Evolutionary conservation across 1,140 invertebrate species (phyloP), one percentile per base, ranked within the genome.

Genomic region (Atopsyche davidsoni): DNA sequence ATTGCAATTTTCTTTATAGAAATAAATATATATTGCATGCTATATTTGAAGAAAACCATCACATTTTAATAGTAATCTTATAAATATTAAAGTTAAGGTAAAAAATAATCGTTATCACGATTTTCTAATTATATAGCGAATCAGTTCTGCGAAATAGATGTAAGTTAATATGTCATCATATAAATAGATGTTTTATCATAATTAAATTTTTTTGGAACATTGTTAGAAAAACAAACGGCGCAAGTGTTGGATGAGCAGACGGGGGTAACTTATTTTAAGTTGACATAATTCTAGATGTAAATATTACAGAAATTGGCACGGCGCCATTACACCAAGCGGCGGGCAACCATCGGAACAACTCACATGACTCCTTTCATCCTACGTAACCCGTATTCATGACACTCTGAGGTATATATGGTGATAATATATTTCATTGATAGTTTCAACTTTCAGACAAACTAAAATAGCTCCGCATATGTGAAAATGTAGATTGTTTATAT

Each of bases 281-380:
- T 56, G 54, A 56, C 54, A 56, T 56, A 49, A 56, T 56, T 56
- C 48, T 47, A 48, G 39, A 51, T 51, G 54, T 42, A 50, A 51
- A 46, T 50, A 35, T 51, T 46, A 50, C 28, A 40, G 47, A 19
- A 51, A 39, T 52, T 56, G 54, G 54, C 54, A 11, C 7, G n/a
- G 10, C 28, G 54, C 54, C 54, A 56, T 39, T 18, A 34, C 25
- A 51, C 18, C 10, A 47, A 47, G 45, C 22, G 16, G 36, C 4
- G 17, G 16, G 36, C 36, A 45, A 40, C n/a, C n/a, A 28, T 17
- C 22, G 16, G 22, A 22, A 25, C 13, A 44, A 31, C 17, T 25
- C 11, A 31, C n/a, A 4, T 25, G 14, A 13, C 22, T 25, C 11
- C 28, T 28, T 14, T 28, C 11, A 44, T 10, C n/a, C 18, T 16